Base-by-base conservation (phyloP, 2,113 vertebrate species). In the Scomber scombrus region DNA sequence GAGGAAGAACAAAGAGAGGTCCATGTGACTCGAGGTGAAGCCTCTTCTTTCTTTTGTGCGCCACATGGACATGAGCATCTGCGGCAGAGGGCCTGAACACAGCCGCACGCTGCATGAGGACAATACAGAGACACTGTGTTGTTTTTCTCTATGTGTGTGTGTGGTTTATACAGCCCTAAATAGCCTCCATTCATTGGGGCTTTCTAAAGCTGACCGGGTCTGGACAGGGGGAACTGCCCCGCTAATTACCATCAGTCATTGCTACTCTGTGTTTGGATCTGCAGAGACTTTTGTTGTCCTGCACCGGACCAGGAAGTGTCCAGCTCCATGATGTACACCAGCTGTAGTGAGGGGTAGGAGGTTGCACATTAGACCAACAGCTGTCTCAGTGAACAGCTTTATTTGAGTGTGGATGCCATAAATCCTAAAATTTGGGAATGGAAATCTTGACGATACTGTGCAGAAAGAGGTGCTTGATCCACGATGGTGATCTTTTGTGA, bases 1-100 rank as follows among this genome's bases (percentile, higher is more conserved):
- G 40, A 73, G 69, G 54, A 75, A 79, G 85, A 91, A 90, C 88
- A 94, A 94, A 88, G 89, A 85, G 13, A 3, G 21, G 61, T 52
- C 60, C 82, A 84, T 80, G 82, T 85, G 81, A 82, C 74, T 74
- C 1, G 50, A 73, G 67, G 64, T 78, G 67, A 83, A 86, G 84
- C 71, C 34, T 73, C 67, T 77, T 75, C 69, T 76, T 72, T 75
- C 73, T 86, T 85, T 89, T 88, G 85, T 92, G 85, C 14, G 18
- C 55, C 77, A 79, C 84, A 65, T 34, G 75, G 90, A 85, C 80
- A 71, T 12, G 34, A 78, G 76, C 87, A 88, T 89, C 69, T 83
- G 80, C 55, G 21, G 50, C 60, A 49, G 29, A 83, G 43, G 23
- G 62, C n/a, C 62, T 34, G 4, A 81, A 72, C 77, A 65, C 45